Evolutionary conservation across 2,888 invertebrate genomes (phyloP), one percentile per base, ranked within the genome.

Genomic region (Drosophila koepferae): DNA sequence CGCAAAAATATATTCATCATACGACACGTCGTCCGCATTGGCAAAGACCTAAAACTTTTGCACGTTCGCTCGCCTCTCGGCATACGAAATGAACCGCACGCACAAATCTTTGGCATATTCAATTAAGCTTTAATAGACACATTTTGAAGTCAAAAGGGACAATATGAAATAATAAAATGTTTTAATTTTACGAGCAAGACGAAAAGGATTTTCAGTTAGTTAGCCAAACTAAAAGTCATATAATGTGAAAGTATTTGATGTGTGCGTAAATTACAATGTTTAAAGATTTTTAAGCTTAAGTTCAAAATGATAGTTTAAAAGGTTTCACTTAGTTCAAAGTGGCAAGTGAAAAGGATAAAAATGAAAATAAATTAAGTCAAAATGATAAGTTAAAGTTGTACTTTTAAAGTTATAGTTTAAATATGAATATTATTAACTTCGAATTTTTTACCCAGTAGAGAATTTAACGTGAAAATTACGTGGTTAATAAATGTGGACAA

Each of bases 51-150:
- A 63, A 62, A 73, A 86, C 72, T 72, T 86, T 75, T 36, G 70
- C 69, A 73, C 72, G 66, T 72, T 60, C 63, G 53, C 58, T 43
- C 63, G 72, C 63, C 56, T 68, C 70, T 65, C 73, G 38, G 89
- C 83, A 85, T 85, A 86, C 83, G 51, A 81, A 84, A 87, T 80
- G 61, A 71, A 46, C 58, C 56, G 56, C 79, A 77, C 69, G 63
- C 71, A 72, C 44, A 73, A 85, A 85, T 85, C 86, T 75, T 82
- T 66, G 63, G 55, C 53, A 72, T 71, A 82, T 81, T 83, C 77
- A 84, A 86, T 84, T 81, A 85, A 78, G 74, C 67, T 74, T 76
- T 74, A 82, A 85, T 82, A 74, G 75, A 63, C 63, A 78, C 74
- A 64, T 80, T 68, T 51, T 59, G 23, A 56, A 58, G 66, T 16